These are phyloP conservation scores for Caenorhabditis panamensis DNA, from an alignment of 2,888 invertebrate species.

Conservation along the genomic window DNA sequence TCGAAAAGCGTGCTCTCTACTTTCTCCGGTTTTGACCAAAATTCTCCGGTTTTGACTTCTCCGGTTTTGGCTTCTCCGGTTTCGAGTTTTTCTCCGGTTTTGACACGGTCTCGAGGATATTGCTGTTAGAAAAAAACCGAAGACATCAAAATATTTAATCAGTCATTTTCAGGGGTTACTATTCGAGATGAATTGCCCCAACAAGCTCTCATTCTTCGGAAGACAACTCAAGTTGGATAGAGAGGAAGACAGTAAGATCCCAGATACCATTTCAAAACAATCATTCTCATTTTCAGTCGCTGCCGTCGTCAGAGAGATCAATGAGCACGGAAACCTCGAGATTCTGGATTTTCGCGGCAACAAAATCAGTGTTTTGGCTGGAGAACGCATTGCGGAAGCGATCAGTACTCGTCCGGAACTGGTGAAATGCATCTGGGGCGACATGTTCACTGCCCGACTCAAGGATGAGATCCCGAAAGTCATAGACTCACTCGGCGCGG, in stretches of 20 bases:
- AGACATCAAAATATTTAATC: not conserved
- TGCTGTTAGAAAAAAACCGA: too few species aligned
- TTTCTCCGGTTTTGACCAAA: too few species aligned
- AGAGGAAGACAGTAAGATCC: slow-evolving; percentile 33
- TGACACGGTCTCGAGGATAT: too few species aligned
- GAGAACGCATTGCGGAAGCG: slow-evolving; percentile 68
- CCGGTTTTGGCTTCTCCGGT: too few species aligned
- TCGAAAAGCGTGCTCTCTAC: too few species aligned
- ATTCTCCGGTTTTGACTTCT: too few species aligned
- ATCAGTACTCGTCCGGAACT: slow-evolving; percentile 63
- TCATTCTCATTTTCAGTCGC: slow-evolving; percentile 58
- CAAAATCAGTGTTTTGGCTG: slow-evolving; percentile 74
- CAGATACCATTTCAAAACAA: not conserved
- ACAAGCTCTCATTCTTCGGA: slow-evolving; percentile 31
- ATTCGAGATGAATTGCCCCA: slow-evolving; percentile 45
- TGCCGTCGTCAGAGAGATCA: slow-evolving; percentile 63
- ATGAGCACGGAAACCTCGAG: slow-evolving; percentile 43
- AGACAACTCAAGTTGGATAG: slow-evolving; percentile 49
- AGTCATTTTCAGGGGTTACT: slow-evolving; percentile 28
- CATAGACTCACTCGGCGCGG: slow-evolving; percentile 88
- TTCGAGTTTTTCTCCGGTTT: too few species aligned
- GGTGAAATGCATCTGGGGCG: slow-evolving; percentile 91
- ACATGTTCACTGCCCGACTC: slow-evolving; percentile 95
- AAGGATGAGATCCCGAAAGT: slow-evolving; percentile 96
- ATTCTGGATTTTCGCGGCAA: slow-evolving; percentile 76